Evolutionary conservation across 2,113 vertebrate species (phyloP).

Genomic region (Empidonax traillii): DNA sequence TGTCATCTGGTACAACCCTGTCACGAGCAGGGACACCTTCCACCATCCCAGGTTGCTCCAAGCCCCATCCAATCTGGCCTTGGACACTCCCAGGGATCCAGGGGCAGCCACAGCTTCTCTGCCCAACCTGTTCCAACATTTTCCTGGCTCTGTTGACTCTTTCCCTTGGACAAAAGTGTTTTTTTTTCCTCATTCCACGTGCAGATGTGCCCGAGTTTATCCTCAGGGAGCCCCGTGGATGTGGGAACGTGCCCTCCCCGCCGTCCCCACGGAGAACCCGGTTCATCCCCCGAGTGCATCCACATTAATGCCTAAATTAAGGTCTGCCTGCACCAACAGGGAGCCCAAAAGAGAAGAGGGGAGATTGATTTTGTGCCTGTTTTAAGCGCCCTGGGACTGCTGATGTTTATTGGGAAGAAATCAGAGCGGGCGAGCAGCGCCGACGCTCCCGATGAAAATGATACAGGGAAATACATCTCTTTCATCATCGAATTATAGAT

Average conservation of each 20-base stretch:
- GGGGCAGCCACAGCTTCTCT: not conserved
- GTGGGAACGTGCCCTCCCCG: not conserved
- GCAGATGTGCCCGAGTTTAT: not conserved
- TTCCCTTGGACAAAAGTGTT: accelerated
- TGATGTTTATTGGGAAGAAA: constrained; percentile 23
- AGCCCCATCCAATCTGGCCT: not conserved
- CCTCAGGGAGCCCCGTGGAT: accelerated
- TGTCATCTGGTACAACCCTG: too few relatives aligned
- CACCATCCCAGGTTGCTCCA: not conserved
- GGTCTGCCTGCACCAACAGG: not conserved
- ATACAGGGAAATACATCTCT: constrained; percentile 56
- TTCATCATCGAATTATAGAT: constrained; percentile 69
- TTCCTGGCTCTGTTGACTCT: accelerated
- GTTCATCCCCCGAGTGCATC: not conserved
- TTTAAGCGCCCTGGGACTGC: constrained; percentile 54
- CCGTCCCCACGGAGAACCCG: not conserved
- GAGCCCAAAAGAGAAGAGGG: constrained; percentile 16
- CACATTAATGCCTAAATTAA: constrained; percentile 47
- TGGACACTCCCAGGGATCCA: too few relatives aligned
- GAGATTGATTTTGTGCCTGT: constrained; percentile 61
- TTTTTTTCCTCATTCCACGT: not conserved
- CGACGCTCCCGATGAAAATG: constrained; percentile 50
- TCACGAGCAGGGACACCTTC: too few relatives aligned
- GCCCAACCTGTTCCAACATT: not conserved
- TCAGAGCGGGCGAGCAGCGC: not conserved